Conservation (phyloP, 2,113 vertebrate species). For the Ciconia maguari region DNA sequence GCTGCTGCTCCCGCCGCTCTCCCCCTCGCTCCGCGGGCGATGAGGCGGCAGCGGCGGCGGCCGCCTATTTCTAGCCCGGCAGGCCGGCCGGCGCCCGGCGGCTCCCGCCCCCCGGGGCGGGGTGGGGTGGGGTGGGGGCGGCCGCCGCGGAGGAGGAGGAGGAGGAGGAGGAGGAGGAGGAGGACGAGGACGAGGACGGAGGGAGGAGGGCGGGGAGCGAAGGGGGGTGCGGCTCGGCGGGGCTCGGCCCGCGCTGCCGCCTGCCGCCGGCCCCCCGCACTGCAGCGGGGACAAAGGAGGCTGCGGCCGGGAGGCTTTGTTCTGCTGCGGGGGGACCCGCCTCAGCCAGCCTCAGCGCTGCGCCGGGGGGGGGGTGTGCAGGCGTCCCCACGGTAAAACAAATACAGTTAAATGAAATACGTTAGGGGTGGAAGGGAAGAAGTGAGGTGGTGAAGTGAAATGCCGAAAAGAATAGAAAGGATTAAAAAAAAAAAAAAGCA, state of each 20-base stretch:
- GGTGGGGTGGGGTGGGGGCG: no score
- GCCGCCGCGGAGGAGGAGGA: not conserved
- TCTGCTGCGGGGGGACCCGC: not conserved
- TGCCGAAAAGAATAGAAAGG: no score
- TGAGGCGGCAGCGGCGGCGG: not conserved
- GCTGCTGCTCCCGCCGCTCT: not conserved
- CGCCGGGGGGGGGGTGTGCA: no score
- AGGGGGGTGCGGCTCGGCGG: not conserved
- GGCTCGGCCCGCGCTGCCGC: not conserved
- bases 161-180: not conserved
- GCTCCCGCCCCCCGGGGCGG: not conserved
- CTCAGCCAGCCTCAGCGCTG: not conserved
- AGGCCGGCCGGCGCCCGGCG: not conserved
- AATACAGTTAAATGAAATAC: no score
- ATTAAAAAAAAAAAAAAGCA: no score
- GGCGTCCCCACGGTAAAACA: no score
- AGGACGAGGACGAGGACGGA: not conserved
- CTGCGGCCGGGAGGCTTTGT: not conserved
- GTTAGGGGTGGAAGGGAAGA: no score
- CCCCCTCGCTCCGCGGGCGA: not conserved
- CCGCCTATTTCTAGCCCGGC: not conserved
- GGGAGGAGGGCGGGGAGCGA: no score
- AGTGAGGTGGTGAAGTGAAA: no score
- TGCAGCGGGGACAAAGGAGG: slow-evolving; percentile 32
- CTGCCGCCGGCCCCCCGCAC: not conserved